Conservation (phyloP, 2,113 vertebrate genomes). For the Amblyopsis rosae region DNA sequence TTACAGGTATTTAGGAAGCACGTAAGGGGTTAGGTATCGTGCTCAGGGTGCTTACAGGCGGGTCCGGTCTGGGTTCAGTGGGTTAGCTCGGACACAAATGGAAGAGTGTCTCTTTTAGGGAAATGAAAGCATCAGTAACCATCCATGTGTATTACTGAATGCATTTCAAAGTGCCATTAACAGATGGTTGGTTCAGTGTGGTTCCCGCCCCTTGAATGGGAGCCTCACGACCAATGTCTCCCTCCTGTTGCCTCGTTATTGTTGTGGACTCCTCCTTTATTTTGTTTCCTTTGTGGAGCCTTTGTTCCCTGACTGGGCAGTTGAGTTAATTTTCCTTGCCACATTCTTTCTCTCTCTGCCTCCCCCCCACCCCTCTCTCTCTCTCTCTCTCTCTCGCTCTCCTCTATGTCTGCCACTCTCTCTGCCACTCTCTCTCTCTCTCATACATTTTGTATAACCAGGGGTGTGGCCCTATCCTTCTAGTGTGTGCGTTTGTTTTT, state of each 20-base stretch:
- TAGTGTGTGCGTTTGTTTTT: conserved; percentile 45
- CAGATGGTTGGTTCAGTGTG: neutral
- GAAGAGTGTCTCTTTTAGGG: neutral
- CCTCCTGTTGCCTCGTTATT: conserved; percentile 25
- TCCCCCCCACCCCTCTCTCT: conserved; percentile 14
- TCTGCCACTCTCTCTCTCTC: conserved; percentile 19
- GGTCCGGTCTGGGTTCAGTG: no score
- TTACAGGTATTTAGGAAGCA: no score
- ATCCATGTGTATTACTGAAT: neutral
- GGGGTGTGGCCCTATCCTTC: conserved; percentile 63
- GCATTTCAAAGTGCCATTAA: no score
- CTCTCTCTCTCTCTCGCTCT: conserved; percentile 23
- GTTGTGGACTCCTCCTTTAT: conserved; percentile 22
- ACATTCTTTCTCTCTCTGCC: conserved; percentile 18
- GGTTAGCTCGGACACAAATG: neutral
- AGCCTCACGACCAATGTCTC: conserved; percentile 37
- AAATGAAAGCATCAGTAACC: neutral
- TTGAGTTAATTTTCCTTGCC: conserved; percentile 24
- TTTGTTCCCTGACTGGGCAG: conserved; percentile 44
- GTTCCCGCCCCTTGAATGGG: conserved; percentile 15
- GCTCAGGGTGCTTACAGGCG: no score
- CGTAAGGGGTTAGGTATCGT: no score
- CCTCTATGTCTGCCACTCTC: conserved; percentile 18
- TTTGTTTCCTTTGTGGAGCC: conserved; percentile 47
- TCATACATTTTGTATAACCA: conserved; percentile 38